Evolutionary conservation across 2,888 invertebrate species (phyloP).

Genomic region (Philereme transversata): DNA sequence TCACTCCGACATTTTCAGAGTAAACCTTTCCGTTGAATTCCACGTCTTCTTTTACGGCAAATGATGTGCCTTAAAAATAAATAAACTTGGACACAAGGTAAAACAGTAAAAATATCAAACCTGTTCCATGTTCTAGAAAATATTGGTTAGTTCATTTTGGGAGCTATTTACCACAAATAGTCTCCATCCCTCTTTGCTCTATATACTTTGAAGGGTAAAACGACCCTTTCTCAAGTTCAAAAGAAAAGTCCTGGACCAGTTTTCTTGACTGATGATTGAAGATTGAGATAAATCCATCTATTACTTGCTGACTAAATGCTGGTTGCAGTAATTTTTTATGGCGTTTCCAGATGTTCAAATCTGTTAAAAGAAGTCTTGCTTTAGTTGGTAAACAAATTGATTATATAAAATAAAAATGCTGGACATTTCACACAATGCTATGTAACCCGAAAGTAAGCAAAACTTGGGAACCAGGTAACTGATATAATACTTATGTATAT

Average conservation of each 20-base stretch:
- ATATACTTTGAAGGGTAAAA: slow-evolving; percentile 45
- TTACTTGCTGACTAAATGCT: slow-evolving; percentile 49
- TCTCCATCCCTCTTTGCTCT: slow-evolving; percentile 42
- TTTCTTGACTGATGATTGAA: slow-evolving; percentile 47
- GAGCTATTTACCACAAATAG: slow-evolving; percentile 48
- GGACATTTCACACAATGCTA: no score
- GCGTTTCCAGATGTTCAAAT: slow-evolving; percentile 42
- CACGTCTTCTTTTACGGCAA: slow-evolving; percentile 23
- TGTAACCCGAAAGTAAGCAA: no score
- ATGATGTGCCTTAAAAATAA: background rate
- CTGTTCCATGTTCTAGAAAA: no score
- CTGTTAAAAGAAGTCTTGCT: background rate
- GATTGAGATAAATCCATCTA: slow-evolving; percentile 45
- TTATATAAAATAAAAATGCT: no score
- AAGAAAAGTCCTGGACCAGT: slow-evolving; percentile 38
- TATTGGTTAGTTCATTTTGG: background rate
- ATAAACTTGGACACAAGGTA: no score
- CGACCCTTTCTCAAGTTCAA: slow-evolving; percentile 35
- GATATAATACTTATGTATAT: no score
- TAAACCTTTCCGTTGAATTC: slow-evolving; percentile 36
- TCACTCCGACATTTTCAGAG: slow-evolving; percentile 24
- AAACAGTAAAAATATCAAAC: no score
- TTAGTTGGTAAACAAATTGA: background rate
- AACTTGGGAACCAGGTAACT: no score
- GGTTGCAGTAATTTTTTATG: slow-evolving; percentile 52